Evolutionary conservation across 1,140 invertebrate genomes (phyloP).

Genomic region (Meloidogyne hapla): DNA sequence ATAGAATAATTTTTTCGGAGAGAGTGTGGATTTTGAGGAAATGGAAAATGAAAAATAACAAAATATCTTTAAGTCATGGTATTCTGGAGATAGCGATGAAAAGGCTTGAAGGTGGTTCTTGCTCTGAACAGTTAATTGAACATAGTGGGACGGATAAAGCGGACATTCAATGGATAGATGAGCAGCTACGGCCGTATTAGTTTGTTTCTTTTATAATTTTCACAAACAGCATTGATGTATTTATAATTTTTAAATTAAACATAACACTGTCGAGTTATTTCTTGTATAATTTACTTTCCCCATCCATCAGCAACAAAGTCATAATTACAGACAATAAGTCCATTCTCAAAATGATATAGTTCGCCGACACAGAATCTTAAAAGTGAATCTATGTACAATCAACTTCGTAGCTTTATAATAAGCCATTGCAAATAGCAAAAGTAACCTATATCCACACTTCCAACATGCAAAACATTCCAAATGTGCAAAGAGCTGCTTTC

Average conservation of each 20-base stretch:
- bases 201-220: neutral
- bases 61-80: too few species aligned
- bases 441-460: neutral
- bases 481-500: neutral
- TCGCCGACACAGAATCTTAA: neutral
- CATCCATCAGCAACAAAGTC: too few species aligned
- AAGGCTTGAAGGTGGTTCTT: constrained; percentile 43
- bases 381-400: neutral
- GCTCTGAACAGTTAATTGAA: constrained; percentile 32
- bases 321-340: too few species aligned
- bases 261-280: too few species aligned
- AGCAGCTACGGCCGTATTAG: constrained; percentile 32
- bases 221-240: neutral
- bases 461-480: neutral
- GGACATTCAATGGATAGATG: constrained; percentile 17
- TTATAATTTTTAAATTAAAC: too few species aligned
- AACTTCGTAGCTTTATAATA: too few species aligned
- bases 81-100: constrained; percentile 85
- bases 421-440: too few species aligned
- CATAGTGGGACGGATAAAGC: constrained; percentile 20
- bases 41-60: too few species aligned
- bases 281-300: too few species aligned
- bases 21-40: too few species aligned
- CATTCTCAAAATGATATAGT: neutral
- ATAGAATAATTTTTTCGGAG: too few species aligned